Conservation (phyloP, 2,113 vertebrate species). For the Bujurquina vittata region DNA sequence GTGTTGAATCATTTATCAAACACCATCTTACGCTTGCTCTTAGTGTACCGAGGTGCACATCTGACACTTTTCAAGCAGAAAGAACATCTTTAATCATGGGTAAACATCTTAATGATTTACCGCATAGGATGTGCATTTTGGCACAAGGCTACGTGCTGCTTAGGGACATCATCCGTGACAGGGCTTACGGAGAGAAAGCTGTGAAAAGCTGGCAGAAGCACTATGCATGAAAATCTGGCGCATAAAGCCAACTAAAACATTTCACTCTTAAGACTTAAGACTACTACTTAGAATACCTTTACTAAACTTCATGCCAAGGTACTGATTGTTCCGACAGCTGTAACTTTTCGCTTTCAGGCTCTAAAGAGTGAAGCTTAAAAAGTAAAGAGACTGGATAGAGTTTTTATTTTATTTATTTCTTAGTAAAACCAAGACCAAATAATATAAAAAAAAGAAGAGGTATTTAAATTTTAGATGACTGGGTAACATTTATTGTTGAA, state of each 20-base stretch:
- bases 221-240: not conserved
- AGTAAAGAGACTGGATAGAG: no score
- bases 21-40: conserved; percentile 19
- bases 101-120: conserved; percentile 66
- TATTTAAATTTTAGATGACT: not conserved
- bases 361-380: no score
- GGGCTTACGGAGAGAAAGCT: not conserved
- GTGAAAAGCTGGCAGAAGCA: not conserved
- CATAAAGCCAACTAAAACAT: not conserved
- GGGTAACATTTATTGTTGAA: not conserved
- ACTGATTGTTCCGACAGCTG: not conserved
- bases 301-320: not conserved
- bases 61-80: conserved; percentile 25
- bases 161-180: conserved; percentile 12
- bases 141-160: conserved; percentile 12
- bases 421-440: not conserved
- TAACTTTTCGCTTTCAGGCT: not conserved
- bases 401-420: not conserved
- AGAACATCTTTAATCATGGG: conserved; percentile 53
- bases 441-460: not conserved
- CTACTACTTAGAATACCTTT: not conserved
- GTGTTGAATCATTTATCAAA: conserved; percentile 61
- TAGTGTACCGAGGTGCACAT: conserved; percentile 29
- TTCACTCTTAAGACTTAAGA: not conserved
- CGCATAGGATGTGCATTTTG: conserved; percentile 41